Evolutionary conservation across 2,113 vertebrate species (phyloP), one percentile per base, ranked within the genome.

Genomic region (Menura novaehollandiae): DNA sequence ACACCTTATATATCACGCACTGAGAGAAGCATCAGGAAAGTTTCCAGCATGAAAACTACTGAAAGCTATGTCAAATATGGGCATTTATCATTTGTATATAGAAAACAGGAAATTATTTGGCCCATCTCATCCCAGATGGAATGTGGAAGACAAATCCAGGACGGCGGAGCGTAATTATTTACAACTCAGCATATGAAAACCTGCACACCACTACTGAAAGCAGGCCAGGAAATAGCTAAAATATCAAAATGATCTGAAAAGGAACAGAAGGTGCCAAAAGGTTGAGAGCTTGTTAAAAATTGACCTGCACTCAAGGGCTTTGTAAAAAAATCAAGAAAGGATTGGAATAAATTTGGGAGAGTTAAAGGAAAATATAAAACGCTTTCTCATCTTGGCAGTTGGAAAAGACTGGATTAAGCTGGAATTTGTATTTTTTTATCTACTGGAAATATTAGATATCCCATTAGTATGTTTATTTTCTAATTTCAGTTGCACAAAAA

Each of bases 21-120:
- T 67, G 85, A 87, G 89, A 84, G 87, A 95, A 94, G 89, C 88
- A 95, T 73, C 89, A 95, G 95, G 95, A 95, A 96, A 90, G 93
- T 89, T 93, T 95, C 68, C 91, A 92, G 91, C 91, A 58, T 95
- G 68, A 97, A 97, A 97, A 95, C 46, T 80, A 83, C 92, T 89
- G 91, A 95, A 97, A 97, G 78, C 77, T 96, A 95, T 96, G 96
- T 98, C 96, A 97, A 93, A 95, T 94, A 92, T 91, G 96, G 96
- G 94, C 95, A 97, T 98, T 98, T 98, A 97, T 98, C 95, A 52
- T 97, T 95, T 88, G 81, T 95, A 93, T 97, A 97, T 94, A 93
- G 96, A 96, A 98, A 98, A 97, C 97, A 97, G 97, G 98, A 98
- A 98, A 98, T 98, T 60, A 97, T 96, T 98, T 98, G 98, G 97